phyloP scores from a whole-genome alignment of 2,113 vertebrate species.

The Columba livia region DNA sequence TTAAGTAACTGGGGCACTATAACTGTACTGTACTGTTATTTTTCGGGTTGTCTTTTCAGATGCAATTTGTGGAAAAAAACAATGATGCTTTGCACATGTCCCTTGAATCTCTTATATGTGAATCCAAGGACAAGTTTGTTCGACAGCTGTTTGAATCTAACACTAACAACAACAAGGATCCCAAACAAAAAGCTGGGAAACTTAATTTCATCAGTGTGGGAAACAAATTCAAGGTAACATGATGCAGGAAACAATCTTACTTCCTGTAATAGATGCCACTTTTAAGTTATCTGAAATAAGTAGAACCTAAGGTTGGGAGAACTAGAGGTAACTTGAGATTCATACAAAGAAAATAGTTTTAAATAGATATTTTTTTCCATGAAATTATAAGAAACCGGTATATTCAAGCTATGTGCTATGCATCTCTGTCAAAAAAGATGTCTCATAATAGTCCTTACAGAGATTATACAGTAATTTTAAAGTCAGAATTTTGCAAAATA shows the following conservation, averaged over 20 bases:
- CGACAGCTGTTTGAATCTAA: slow-evolving; percentile 88
- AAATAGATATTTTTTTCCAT: background rate
- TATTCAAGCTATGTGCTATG: background rate
- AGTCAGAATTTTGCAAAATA: background rate
- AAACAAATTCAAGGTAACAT: slow-evolving; percentile 96
- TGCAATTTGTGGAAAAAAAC: slow-evolving; percentile 98
- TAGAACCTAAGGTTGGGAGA: background rate
- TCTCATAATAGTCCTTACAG: background rate
- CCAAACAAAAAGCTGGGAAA: slow-evolving; percentile 95
- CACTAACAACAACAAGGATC: slow-evolving; percentile 87
- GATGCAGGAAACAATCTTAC: background rate
- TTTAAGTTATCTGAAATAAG: background rate
- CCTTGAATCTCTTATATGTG: slow-evolving; percentile 92
- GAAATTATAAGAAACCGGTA: background rate
- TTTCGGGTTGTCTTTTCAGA: slow-evolving; percentile 75
- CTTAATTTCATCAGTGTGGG: slow-evolving; percentile 97
- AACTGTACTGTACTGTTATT: background rate
- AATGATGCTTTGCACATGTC: slow-evolving; percentile 98
- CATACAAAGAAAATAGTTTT: background rate
- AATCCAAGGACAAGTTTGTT: slow-evolving; percentile 93
- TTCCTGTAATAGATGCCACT: background rate
- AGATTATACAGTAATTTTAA: background rate
- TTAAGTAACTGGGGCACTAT: background rate
- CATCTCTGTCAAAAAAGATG: background rate
- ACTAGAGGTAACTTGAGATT: background rate